phyloP scores from a whole-genome alignment of 2,888 invertebrate genomes.

The Acronicta aceris region DNA sequence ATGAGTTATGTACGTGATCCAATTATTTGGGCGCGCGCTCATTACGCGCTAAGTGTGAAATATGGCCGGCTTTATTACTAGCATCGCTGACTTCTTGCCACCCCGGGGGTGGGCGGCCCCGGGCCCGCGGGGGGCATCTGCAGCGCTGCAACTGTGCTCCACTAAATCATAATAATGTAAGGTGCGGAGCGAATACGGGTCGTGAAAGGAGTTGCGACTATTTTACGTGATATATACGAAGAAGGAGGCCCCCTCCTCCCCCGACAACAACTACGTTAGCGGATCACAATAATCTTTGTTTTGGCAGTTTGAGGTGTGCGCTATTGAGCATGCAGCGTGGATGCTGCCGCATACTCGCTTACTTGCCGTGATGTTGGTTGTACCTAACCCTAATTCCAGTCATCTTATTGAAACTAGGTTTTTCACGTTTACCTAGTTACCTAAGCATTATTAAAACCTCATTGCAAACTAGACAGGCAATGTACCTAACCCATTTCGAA shows the following conservation, averaged over 20 bases:
- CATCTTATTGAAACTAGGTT: background rate
- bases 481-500: background rate
- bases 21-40: constrained; percentile 90
- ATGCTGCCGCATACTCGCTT: background rate
- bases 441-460: background rate
- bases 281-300: constrained; percentile 38
- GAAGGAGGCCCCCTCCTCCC: constrained; percentile 34
- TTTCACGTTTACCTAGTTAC: no score
- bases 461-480: background rate
- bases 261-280: constrained; percentile 26
- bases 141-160: constrained; percentile 82
- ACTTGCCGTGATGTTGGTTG: background rate
- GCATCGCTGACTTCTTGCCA: constrained; percentile 76
- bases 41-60: constrained; percentile 90
- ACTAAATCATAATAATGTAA: constrained; percentile 87
- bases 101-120: constrained; percentile 39
- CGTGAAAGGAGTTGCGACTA: constrained; percentile 60
- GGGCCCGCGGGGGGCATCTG: constrained; percentile 61
- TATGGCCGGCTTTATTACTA: constrained; percentile 88
- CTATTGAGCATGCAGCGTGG: background rate
- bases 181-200: constrained; percentile 71
- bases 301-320: constrained; percentile 11
- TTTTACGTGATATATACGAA: constrained; percentile 57
- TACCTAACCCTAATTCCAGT: background rate
- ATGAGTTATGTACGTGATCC: constrained; percentile 90